Conservation (phyloP, 2,797 vertebrate species). For the Glossophaga mutica region DNA sequence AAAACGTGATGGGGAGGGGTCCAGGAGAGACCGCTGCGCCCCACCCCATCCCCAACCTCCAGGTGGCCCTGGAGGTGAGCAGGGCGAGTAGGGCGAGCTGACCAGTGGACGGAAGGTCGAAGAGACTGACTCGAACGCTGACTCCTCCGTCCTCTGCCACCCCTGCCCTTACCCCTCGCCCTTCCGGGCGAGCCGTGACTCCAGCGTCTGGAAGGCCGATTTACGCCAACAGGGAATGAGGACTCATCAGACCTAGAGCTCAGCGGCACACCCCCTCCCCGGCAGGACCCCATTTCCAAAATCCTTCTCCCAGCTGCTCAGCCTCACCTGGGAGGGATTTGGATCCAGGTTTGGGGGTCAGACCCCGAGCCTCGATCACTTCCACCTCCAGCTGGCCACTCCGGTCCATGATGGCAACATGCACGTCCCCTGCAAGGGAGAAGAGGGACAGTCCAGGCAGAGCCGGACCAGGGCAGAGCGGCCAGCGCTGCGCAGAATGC, state of each 20-base stretch:
- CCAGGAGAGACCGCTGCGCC: not conserved
- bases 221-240: not conserved
- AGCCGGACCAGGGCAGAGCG: not conserved
- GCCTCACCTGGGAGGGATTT: conserved; percentile 93
- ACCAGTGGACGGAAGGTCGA: not conserved
- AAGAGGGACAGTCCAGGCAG: not conserved
- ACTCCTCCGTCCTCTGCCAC: not conserved
- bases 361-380: conserved; percentile 93
- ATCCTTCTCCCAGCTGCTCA: not conserved
- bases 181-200: not conserved
- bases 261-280: not conserved
- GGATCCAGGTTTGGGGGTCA: conserved; percentile 93
- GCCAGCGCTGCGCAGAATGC: not conserved
- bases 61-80: not conserved
- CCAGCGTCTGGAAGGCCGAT: not conserved
- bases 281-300: not conserved
- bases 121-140: not conserved
- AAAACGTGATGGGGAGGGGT: not conserved
- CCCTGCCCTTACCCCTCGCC: rapidly evolving
- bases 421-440: conserved; percentile 89
- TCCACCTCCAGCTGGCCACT: conserved; percentile 97
- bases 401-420: conserved; percentile 91
- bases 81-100: not conserved
- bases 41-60: not conserved
- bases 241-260: not conserved